phyloP scores from a whole-genome alignment of 2,888 invertebrate species.

The Lepeophtheirus nordmannii region DNA sequence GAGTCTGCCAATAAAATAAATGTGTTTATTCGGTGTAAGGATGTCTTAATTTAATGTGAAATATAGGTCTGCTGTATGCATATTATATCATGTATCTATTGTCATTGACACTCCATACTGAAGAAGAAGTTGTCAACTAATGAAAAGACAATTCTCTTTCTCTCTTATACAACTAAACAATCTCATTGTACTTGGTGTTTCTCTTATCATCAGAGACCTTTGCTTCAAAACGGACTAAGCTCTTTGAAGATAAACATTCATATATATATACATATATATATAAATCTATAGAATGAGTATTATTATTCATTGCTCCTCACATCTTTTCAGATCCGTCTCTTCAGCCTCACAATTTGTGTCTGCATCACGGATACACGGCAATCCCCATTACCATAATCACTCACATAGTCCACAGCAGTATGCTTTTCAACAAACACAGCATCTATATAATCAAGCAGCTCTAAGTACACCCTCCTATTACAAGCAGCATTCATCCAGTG shows the following conservation, averaged over 20 bases:
- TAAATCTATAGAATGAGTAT: not conserved
- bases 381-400: not conserved
- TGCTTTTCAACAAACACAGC: not conserved
- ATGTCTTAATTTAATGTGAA: too few relatives aligned
- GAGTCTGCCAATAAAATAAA: too few relatives aligned
- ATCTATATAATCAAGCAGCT: not conserved
- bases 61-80: too few relatives aligned
- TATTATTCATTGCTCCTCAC: not conserved
- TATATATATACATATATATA: not conserved
- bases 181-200: too few relatives aligned
- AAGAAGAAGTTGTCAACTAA: too few relatives aligned
- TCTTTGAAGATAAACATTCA: not conserved
- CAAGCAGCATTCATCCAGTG: not conserved
- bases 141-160: too few relatives aligned
- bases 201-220: too few relatives aligned
- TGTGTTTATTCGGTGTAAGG: too few relatives aligned
- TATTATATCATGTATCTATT: too few relatives aligned
- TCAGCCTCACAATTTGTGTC: slow-evolving; percentile 15
- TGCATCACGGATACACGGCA: not conserved
- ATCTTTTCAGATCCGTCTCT: slow-evolving; percentile 9
- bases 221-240: too few relatives aligned
- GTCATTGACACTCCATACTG: too few relatives aligned
- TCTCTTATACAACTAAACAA: too few relatives aligned
- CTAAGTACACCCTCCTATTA: not conserved
- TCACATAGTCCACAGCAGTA: not conserved